Evolutionary conservation across 2,888 invertebrate species (phyloP).

Genomic region (Acrobasis repandana): DNA sequence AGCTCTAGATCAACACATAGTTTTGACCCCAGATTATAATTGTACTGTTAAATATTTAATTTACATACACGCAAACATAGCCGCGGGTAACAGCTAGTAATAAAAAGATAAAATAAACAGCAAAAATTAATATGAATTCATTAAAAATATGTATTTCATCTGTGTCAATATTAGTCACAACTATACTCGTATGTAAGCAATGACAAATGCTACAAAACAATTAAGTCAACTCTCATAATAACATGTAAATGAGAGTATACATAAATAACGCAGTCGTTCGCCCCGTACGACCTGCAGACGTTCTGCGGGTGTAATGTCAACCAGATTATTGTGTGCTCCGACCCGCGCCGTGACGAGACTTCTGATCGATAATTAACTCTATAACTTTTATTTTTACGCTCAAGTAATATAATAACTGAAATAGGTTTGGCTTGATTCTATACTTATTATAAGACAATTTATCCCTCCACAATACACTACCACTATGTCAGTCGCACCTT

Average conservation of each 20-base stretch:
- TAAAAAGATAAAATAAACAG: no score
- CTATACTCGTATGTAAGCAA: neutral
- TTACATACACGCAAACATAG: no score
- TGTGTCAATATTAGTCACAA: neutral
- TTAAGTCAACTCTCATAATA: neutral
- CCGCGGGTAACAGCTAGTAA: no score
- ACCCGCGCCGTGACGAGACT: slow-evolving; percentile 54
- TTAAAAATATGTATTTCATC: neutral
- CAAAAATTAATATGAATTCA: no score
- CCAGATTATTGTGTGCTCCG: slow-evolving; percentile 60
- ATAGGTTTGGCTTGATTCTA: no score
- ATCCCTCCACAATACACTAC: no score
- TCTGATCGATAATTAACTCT: slow-evolving; percentile 44
- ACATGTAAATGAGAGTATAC: neutral
- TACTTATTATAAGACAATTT: no score
- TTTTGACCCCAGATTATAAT: no score
- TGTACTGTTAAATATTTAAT: no score
- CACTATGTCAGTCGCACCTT: no score
- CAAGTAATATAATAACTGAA: no score
- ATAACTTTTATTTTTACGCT: slow-evolving; percentile 3
- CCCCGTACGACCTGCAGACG: slow-evolving; percentile 66
- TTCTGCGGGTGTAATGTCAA: slow-evolving; percentile 61
- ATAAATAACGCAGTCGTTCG: slow-evolving; percentile 33
- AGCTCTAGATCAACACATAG: no score
- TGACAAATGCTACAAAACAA: slow-evolving; percentile 6